A percentile compares a stretch with the other conserved stretches of the same genome.
These are phyloP conservation scores for Phoronis australis DNA, from an alignment of 2,888 invertebrate genomes.

Conservation along the genomic window DNA sequence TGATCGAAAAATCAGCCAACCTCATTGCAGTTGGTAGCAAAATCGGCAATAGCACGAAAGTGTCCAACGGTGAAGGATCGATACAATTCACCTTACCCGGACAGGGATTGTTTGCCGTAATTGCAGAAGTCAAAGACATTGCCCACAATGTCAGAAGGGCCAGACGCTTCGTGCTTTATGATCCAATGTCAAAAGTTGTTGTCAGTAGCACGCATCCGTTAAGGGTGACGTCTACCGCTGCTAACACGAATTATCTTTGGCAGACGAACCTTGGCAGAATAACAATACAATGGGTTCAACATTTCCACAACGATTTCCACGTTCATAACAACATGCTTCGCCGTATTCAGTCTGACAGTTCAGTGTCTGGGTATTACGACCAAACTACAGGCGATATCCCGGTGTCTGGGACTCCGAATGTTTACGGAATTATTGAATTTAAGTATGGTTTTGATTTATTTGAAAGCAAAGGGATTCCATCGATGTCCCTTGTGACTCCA, in stretches of 20 bases:
- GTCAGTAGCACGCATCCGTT: slow-evolving; percentile 3
- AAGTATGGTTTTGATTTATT: too few relatives aligned
- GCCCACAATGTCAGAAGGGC: slow-evolving; percentile 17
- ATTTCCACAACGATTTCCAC: slow-evolving; percentile 14
- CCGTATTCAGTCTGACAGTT: slow-evolving; percentile 11
- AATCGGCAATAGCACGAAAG: too few relatives aligned
- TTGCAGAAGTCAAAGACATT: slow-evolving; percentile 17
- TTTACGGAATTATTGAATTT: slow-evolving; percentile 16
- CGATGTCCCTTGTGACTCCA: too few relatives aligned
- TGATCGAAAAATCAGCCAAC: too few relatives aligned
- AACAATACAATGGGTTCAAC: slow-evolving; percentile 13
- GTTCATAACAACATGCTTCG: slow-evolving; percentile 10
- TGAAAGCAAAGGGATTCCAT: too few relatives aligned
- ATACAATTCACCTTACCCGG: too few relatives aligned
- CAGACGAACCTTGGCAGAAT: slow-evolving; percentile 7
- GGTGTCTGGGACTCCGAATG: slow-evolving; percentile 18
- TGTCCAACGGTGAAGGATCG: too few relatives aligned
- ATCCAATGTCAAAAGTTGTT: too few relatives aligned
- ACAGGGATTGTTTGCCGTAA: slow-evolving; percentile 15
- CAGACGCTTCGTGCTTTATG: too few relatives aligned
- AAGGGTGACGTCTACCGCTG: slow-evolving; percentile 12
- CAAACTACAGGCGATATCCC: slow-evolving; percentile 17
- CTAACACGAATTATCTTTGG: too few relatives aligned
- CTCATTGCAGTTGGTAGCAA: too few relatives aligned
- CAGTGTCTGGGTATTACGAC: slow-evolving; percentile 17